phyloP scores from a whole-genome alignment of 2,113 vertebrate species.

The Sakesphorus luctuosus region DNA sequence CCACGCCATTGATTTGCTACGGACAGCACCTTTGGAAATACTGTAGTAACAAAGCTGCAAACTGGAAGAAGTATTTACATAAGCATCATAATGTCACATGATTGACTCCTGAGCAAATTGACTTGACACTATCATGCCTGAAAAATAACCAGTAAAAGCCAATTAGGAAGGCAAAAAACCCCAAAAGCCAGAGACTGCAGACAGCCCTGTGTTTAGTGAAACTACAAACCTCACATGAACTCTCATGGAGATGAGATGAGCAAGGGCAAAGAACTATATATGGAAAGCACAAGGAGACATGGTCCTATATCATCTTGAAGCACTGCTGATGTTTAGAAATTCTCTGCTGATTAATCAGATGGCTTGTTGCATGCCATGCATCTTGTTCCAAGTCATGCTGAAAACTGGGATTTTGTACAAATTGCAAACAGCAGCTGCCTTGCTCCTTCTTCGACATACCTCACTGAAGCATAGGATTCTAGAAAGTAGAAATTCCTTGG shows the following conservation, averaged over 20 bases:
- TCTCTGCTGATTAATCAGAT: slow-evolving; percentile 44
- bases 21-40: background rate
- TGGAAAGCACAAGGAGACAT: slow-evolving; percentile 29
- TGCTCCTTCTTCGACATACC: background rate
- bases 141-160: slow-evolving; percentile 38
- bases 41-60: background rate
- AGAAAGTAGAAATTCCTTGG: background rate
- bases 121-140: slow-evolving; percentile 10
- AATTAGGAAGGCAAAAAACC: background rate
- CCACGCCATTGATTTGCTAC: background rate
- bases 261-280: slow-evolving; percentile 44
- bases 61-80: background rate
- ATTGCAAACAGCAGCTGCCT: background rate
- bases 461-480: background rate
- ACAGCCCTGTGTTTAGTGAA: background rate
- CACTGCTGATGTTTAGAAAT: slow-evolving; percentile 40
- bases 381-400: background rate
- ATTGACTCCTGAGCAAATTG: slow-evolving; percentile 11
- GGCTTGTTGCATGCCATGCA: background rate
- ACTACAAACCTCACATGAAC: slow-evolving; percentile 32
- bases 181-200: background rate
- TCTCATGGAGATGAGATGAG: background rate
- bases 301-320: slow-evolving; percentile 17
- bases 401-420: background rate
- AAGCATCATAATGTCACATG: background rate